Evolutionary conservation across 2,888 invertebrate species (phyloP).

Genomic region (Tipula unca): DNA sequence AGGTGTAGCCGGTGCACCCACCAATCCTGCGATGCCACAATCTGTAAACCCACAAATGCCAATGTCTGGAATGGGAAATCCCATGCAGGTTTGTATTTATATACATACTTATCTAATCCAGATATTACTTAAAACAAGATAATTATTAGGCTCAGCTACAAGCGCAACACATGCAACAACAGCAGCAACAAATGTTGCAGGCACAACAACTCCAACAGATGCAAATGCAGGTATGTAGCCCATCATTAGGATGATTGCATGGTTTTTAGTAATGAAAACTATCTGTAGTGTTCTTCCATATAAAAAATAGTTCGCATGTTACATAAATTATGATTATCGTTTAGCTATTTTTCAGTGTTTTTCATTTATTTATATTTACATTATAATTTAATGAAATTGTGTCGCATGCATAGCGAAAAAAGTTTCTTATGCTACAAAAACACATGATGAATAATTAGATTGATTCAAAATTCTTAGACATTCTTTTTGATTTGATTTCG

Average conservation of each 20-base stretch:
- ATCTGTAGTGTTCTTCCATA: not conserved
- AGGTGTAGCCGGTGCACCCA: slow-evolving; percentile 40
- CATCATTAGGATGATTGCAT: not conserved
- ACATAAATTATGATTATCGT: slow-evolving; percentile 10
- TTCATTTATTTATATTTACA: not conserved
- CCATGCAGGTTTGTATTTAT: slow-evolving; percentile 33
- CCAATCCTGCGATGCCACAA: slow-evolving; percentile 15
- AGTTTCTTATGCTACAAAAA: slow-evolving; percentile 8
- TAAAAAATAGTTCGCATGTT: not conserved
- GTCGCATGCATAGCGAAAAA: not conserved
- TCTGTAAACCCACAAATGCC: slow-evolving; percentile 40
- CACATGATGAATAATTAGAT: slow-evolving; percentile 2
- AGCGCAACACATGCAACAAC: slow-evolving; percentile 47
- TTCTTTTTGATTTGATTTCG: not conserved
- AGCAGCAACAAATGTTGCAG: slow-evolving; percentile 43
- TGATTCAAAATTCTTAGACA: not conserved
- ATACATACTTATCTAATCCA: slow-evolving; percentile 34
- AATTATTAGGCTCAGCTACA: slow-evolving; percentile 41
- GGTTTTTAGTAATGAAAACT: not conserved
- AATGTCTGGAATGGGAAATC: slow-evolving; percentile 47
- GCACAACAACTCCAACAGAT: slow-evolving; percentile 37
- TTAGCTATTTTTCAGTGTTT: slow-evolving; percentile 17
- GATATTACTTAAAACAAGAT: slow-evolving; percentile 26
- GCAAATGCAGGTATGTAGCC: slow-evolving; percentile 50
- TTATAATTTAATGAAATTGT: not conserved